Conservation (phyloP, 2,113 vertebrate genomes). For the Lepus timidus region DNA sequence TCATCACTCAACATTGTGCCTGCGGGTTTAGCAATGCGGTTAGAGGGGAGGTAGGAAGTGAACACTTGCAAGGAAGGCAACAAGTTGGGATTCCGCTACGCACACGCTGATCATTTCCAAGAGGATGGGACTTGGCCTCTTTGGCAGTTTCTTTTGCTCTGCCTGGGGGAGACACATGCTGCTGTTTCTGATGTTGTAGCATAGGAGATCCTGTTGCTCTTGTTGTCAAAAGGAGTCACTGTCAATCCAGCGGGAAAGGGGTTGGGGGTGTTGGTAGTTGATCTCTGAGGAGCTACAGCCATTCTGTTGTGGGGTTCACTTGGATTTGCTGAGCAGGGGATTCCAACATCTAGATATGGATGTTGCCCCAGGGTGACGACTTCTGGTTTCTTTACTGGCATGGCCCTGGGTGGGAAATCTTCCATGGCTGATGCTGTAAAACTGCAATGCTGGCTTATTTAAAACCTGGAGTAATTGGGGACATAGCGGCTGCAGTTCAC, state of each 20-base stretch:
- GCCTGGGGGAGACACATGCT: background rate
- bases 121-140: background rate
- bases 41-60: background rate
- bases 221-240: background rate
- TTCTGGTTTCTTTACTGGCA: background rate
- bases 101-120: background rate
- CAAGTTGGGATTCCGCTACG: background rate
- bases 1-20: background rate
- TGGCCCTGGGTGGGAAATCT: background rate
- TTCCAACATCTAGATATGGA: background rate
- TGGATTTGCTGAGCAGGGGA: background rate
- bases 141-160: background rate
- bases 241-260: background rate
- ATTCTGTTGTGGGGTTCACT: background rate
- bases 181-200: background rate
- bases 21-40: background rate
- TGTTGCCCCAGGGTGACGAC: background rate
- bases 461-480: background rate
- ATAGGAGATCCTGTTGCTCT: background rate
- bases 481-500: background rate
- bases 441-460: background rate
- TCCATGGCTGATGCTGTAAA: background rate
- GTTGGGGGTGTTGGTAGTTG: background rate
- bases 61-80: background rate
- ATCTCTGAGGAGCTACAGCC: background rate